phyloP scores from a whole-genome alignment of 2,113 vertebrate species.

The Chloropsis cyanopogon region DNA sequence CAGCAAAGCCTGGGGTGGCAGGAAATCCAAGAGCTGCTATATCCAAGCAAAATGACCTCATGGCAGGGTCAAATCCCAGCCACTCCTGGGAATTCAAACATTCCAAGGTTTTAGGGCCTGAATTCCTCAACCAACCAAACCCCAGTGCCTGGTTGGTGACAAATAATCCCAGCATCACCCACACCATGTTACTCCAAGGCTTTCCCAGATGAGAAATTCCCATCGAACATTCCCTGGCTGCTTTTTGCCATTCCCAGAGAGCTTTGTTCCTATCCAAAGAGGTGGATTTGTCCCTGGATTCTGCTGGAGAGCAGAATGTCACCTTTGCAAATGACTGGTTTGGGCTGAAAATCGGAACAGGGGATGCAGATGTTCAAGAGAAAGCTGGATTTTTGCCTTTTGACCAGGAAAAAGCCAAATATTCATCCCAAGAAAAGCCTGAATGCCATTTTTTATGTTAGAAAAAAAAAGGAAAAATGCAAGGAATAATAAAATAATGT shows the following conservation, averaged over 20 bases:
- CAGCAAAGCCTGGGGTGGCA: neutral
- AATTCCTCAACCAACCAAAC: neutral
- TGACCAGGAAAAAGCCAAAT: neutral
- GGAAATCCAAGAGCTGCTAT: neutral
- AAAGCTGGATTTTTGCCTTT: neutral
- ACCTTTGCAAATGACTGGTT: neutral
- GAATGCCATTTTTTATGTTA: neutral
- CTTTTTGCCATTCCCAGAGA: neutral
- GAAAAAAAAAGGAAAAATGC: neutral
- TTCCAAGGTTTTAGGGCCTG: neutral
- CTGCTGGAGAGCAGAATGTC: neutral
- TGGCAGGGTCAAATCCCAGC: neutral
- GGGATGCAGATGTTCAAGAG: neutral
- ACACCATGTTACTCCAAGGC: too few species aligned
- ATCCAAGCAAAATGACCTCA: neutral
- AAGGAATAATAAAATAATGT: neutral
- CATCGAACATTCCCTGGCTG: neutral
- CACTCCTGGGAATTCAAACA: neutral
- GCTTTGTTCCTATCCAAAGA: neutral
- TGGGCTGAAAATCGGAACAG: neutral
- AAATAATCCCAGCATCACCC: neutral
- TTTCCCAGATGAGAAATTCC: neutral
- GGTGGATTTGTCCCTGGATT: neutral
- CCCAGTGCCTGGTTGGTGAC: neutral
- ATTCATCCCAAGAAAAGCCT: neutral